Percentiles rank a stretch among this genome's conserved stretches.
Conservation (phyloP, 2,113 vertebrate genomes). For the Dasypus novemcinctus region DNA sequence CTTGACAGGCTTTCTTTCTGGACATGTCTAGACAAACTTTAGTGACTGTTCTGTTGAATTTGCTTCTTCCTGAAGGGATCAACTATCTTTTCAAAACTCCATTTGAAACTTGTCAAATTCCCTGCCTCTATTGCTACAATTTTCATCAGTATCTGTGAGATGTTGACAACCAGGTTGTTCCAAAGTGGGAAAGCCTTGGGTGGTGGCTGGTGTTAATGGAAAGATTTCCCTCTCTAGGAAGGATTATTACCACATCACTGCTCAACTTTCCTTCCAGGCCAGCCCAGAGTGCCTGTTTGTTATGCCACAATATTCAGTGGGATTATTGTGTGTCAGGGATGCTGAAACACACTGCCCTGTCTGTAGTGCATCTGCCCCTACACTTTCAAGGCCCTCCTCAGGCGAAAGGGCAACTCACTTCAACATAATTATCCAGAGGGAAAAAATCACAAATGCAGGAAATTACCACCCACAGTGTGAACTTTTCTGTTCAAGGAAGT, state of each 20-base stretch:
- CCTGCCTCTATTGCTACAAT: not conserved
- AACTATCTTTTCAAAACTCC: not conserved
- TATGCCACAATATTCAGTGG: not conserved
- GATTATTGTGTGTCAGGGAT: not conserved
- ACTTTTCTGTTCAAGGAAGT: not conserved
- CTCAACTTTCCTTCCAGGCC: not conserved
- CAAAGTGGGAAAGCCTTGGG: not conserved
- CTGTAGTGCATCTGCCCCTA: not conserved
- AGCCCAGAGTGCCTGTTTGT: conserved; percentile 8
- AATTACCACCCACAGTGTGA: not conserved
- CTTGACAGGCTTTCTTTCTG: not conserved
- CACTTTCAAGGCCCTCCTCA: conserved; percentile 30
- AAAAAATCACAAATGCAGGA: not conserved
- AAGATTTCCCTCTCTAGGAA: conserved; percentile 35
- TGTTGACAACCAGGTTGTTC: not conserved
- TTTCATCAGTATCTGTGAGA: not conserved
- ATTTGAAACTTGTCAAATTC: not conserved
- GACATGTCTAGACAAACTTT: not conserved
- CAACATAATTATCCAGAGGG: not conserved
- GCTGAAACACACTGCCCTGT: not conserved
- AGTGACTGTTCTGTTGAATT: not conserved
- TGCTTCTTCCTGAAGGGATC: conserved; percentile 38
- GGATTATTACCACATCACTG: not conserved
- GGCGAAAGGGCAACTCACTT: not conserved
- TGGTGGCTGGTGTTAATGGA: not conserved